Evolutionary conservation across 1,140 invertebrate species (phyloP).

Genomic region (Neuroterus valhalla): DNA sequence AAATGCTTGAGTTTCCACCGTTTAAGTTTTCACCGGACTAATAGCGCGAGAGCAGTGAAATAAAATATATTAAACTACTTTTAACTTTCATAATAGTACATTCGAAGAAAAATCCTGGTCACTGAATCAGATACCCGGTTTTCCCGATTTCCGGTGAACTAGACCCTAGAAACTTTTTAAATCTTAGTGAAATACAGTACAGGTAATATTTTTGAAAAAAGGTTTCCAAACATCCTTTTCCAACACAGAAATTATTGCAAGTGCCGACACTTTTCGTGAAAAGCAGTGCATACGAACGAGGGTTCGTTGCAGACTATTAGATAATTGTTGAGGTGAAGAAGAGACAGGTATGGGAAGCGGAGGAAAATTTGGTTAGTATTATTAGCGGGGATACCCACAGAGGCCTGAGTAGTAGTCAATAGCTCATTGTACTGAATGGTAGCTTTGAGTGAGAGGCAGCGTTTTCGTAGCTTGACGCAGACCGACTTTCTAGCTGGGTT

Average conservation of each 20-base stretch:
- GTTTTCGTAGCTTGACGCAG: conserved; percentile 71
- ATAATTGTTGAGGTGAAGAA: conserved; percentile 27
- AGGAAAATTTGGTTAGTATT: conserved; percentile 65
- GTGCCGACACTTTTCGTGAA: conserved; percentile 3
- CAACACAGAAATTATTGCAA: background rate
- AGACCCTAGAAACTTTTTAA: no score
- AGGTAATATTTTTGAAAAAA: no score
- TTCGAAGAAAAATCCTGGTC: no score
- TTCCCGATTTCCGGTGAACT: no score
- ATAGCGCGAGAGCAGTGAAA: no score
- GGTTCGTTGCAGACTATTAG: background rate
- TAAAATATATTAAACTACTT: no score
- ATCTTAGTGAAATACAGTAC: no score
- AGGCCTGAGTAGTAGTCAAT: conserved; percentile 71
- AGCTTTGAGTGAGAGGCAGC: conserved; percentile 71
- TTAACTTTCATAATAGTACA: no score
- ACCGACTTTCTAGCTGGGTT: conserved; percentile 72
- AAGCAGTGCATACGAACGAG: conserved; percentile 21
- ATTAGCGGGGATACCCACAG: conserved; percentile 73
- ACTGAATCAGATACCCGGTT: no score
- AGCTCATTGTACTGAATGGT: conserved; percentile 71
- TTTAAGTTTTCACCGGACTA: no score
- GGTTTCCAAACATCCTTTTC: no score
- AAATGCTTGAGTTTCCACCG: no score
- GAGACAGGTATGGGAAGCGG: conserved; percentile 44